Percentiles rank a stretch among this genome's conserved stretches.
These are phyloP conservation scores for Ridgeia piscesae DNA, from an alignment of 1,140 invertebrate genomes.

Conservation along the genomic window DNA sequence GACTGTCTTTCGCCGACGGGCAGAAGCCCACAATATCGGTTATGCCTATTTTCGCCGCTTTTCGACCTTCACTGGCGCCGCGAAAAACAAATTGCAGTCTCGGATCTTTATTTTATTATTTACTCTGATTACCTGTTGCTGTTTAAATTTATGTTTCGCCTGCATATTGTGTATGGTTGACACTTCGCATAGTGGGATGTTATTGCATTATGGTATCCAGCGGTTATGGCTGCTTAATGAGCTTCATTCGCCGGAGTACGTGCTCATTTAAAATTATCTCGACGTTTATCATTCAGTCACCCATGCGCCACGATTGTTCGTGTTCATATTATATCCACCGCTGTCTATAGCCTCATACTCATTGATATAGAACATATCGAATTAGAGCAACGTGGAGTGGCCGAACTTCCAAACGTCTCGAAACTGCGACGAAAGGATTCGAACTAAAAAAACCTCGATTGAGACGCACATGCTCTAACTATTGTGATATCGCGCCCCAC, in stretches of 20 bases:
- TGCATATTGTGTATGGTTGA: no score
- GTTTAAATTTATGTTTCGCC: no score
- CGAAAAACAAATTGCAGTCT: not conserved
- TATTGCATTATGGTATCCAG: not conserved
- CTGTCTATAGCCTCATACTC: no score
- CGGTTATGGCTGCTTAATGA: not conserved
- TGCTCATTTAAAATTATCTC: no score
- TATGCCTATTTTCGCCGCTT: not conserved
- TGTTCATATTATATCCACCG: no score
- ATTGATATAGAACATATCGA: no score
- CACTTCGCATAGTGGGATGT: no score
- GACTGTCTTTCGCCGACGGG: not conserved
- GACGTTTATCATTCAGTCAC: no score
- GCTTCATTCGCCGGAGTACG: not conserved
- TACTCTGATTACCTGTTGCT: no score
- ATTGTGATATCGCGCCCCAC: not conserved
- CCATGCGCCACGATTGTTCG: no score
- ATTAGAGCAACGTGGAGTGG: not conserved
- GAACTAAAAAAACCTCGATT: not conserved
- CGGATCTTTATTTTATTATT: no score
- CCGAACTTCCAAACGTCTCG: not conserved
- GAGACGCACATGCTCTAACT: not conserved
- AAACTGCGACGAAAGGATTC: not conserved
- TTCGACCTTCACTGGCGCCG: not conserved
- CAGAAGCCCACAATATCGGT: not conserved